Percentiles rank a stretch among this genome's conserved stretches.
Evolutionary conservation across 1,140 invertebrate species (phyloP).

Genomic region (Octopus bimaculoides): DNA sequence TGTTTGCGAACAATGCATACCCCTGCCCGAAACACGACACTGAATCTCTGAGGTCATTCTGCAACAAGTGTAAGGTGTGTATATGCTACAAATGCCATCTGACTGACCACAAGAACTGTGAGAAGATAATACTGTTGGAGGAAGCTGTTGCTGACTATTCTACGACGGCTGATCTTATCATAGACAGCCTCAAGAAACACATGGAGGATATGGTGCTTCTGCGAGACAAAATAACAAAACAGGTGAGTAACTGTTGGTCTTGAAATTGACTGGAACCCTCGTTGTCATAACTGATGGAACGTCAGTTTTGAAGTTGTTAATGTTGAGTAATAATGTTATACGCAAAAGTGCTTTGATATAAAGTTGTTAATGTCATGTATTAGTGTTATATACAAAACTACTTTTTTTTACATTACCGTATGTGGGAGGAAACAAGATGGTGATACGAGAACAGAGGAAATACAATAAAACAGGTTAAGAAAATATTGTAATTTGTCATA

Average conservation of each 20-base stretch:
- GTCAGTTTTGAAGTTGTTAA: no score
- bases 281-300: no score
- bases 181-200: background rate
- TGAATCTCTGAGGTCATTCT: background rate
- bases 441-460: no score
- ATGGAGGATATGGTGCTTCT: background rate
- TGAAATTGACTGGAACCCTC: no score
- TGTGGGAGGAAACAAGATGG: no score
- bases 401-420: no score
- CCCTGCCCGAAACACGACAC: background rate
- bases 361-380: no score
- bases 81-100: conserved; percentile 4
- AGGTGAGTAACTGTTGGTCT: background rate
- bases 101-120: conserved; percentile 6
- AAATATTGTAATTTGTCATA: no score
- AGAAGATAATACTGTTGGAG: background rate
- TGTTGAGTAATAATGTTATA: no score
- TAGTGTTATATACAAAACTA: no score
- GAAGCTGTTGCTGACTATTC: background rate
- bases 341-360: no score
- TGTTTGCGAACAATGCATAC: background rate
- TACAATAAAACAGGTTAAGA: no score
- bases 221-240: background rate
- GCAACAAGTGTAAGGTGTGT: background rate
- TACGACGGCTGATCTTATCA: background rate